Conservation (phyloP, 2,113 vertebrate species). For the Synchiropus splendidus region DNA sequence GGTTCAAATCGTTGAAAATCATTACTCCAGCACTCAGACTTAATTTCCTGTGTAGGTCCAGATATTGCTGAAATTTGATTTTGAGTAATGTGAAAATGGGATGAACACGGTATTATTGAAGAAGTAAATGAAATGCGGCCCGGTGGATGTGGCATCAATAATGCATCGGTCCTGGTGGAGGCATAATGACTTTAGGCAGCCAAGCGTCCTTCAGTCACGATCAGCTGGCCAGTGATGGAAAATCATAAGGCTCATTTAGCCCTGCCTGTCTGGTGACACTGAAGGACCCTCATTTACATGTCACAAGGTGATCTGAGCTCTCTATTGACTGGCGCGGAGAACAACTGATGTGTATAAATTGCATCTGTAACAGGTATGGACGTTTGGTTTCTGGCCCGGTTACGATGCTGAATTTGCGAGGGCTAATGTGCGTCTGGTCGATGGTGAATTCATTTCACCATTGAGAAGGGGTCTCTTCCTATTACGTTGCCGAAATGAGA, state of each 20-base stretch:
- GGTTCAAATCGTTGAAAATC: too few relatives aligned
- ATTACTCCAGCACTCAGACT: too few relatives aligned
- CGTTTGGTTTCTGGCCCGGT: conserved; percentile 53
- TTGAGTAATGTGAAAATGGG: not conserved
- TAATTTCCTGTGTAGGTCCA: too few relatives aligned
- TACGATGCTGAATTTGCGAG: conserved; percentile 42
- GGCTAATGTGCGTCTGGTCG: conserved; percentile 37
- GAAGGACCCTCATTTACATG: conserved; percentile 50
- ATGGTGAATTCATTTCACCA: conserved; percentile 49
- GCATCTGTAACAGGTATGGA: conserved; percentile 54
- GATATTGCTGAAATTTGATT: not conserved
- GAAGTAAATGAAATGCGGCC: not conserved
- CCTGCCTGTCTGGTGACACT: conserved; percentile 22
- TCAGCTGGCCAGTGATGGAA: conserved; percentile 16
- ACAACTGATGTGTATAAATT: conserved; percentile 56
- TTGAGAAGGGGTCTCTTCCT: conserved; percentile 57
- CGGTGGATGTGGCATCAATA: conserved; percentile 4
- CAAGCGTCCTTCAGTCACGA: conserved; percentile 3
- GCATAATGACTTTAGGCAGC: conserved; percentile 14
- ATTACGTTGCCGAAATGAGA: conserved; percentile 45
- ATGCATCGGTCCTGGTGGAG: not conserved
- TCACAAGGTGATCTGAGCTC: conserved; percentile 60
- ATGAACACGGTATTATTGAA: not conserved
- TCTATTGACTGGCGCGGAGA: conserved; percentile 37
- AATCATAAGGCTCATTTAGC: conserved; percentile 40